Evolutionary conservation across 2,113 vertebrate genomes (phyloP).

Genomic region (Alectura lathami): DNA sequence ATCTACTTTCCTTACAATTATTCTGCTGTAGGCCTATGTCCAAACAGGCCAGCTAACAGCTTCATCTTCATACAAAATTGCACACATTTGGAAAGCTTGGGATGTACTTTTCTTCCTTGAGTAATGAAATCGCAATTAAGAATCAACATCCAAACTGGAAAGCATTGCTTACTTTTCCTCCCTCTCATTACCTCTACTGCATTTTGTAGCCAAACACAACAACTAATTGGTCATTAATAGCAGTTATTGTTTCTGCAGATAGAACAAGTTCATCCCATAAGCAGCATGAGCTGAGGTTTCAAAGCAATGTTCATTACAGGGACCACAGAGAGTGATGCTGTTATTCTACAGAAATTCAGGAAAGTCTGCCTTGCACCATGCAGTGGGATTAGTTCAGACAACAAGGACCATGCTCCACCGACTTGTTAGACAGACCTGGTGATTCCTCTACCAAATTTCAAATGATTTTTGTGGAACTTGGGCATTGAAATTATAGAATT

Average conservation of each 20-base stretch:
- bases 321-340: background rate
- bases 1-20: background rate
- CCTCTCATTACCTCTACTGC: background rate
- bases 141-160: background rate
- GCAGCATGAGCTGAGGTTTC: background rate
- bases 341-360: accelerated
- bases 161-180: background rate
- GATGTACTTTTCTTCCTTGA: background rate
- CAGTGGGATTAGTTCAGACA: background rate
- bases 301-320: background rate
- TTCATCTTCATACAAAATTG: background rate
- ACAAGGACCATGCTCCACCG: background rate
- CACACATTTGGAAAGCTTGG: background rate
- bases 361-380: background rate
- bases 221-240: background rate
- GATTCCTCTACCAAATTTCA: background rate
- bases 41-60: background rate
- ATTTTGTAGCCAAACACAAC: background rate
- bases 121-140: background rate
- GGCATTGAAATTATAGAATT: background rate
- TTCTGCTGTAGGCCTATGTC: background rate
- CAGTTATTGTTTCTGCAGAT: background rate
- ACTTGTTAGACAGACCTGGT: background rate
- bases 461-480: background rate
- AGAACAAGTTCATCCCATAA: background rate